Conservation (phyloP, 2,113 vertebrate species). For the Tupaia tana region DNA sequence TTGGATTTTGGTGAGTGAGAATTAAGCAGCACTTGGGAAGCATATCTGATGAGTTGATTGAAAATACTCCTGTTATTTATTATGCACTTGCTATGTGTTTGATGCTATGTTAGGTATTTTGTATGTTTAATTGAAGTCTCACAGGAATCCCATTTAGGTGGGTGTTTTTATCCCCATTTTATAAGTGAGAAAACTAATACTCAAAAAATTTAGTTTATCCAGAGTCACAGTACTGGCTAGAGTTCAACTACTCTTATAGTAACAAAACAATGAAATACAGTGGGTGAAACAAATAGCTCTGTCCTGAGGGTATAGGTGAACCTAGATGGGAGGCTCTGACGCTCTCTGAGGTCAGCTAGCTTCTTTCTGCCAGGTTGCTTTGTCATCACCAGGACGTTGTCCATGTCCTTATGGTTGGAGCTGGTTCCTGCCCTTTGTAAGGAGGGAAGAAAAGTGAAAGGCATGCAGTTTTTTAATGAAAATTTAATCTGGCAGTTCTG, state of each 20-base stretch:
- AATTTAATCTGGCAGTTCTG: background rate
- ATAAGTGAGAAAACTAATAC: background rate
- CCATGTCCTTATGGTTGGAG: background rate
- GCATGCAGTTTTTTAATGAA: background rate
- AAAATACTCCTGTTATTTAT: constrained; percentile 44
- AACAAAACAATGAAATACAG: background rate
- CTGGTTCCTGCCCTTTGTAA: constrained; percentile 18
- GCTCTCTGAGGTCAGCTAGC: background rate
- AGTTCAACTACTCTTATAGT: background rate
- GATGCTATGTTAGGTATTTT: background rate
- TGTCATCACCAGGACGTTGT: background rate
- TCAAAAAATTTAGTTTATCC: background rate
- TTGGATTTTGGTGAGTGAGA: constrained; percentile 21
- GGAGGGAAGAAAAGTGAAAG: background rate
- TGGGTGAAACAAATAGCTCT: background rate
- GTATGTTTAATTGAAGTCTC: constrained; percentile 5
- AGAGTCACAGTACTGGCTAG: background rate
- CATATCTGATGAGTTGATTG: background rate
- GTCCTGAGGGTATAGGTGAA: background rate
- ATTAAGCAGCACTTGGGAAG: background rate
- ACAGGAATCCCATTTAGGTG: background rate
- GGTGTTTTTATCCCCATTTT: constrained; percentile 7
- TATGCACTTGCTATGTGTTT: background rate
- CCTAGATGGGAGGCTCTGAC: background rate
- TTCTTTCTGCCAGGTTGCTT: background rate